These are phyloP conservation scores for Acanthopagrus latus DNA, from an alignment of 2,797 vertebrate genomes.

Conservation along the genomic window DNA sequence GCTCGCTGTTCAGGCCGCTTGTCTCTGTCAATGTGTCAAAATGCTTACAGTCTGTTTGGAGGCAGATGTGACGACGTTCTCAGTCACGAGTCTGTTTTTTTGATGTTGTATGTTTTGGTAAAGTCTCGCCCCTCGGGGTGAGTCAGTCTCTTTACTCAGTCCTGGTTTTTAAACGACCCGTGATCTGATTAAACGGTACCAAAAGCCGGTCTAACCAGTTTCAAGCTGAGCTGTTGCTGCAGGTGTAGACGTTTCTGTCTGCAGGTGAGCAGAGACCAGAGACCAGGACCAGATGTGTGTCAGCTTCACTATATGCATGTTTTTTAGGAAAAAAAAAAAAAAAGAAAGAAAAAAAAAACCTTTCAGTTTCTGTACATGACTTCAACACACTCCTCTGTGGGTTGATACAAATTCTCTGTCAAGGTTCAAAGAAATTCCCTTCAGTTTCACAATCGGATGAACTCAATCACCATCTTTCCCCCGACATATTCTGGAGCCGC, in stretches of 20 bases:
- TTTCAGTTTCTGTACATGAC: conserved; percentile 31
- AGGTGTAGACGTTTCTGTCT: conserved; percentile 36
- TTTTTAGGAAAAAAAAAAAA: conserved; percentile 8
- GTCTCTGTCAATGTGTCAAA: conserved; percentile 21
- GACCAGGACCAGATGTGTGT: conserved; percentile 38
- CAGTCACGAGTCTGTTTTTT: conserved; percentile 32
- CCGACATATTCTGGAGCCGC: conserved; percentile 3
- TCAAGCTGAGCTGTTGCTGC: conserved; percentile 26
- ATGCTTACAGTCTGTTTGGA: conserved; percentile 2
- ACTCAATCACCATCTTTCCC: neutral
- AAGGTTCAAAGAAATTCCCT: neutral
- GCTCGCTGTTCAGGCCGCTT: conserved; percentile 19
- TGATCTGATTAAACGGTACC: conserved; percentile 54
- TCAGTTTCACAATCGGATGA: conserved; percentile 4
- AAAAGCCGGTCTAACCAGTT: conserved; percentile 52
- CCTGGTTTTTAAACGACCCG: conserved; percentile 48
- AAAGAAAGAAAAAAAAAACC: neutral
- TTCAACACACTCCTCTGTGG: conserved; percentile 35
- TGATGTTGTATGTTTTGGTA: conserved; percentile 46
- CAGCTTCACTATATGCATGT: conserved; percentile 53
- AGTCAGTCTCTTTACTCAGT: conserved; percentile 56
- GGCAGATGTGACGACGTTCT: conserved; percentile 35
- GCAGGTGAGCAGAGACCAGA: conserved; percentile 28
- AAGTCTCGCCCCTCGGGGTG: conserved; percentile 45
- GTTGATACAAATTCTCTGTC: conserved; percentile 29